phyloP scores from a whole-genome alignment of 2,113 vertebrate genomes.

The Aphelocoma coerulescens region DNA sequence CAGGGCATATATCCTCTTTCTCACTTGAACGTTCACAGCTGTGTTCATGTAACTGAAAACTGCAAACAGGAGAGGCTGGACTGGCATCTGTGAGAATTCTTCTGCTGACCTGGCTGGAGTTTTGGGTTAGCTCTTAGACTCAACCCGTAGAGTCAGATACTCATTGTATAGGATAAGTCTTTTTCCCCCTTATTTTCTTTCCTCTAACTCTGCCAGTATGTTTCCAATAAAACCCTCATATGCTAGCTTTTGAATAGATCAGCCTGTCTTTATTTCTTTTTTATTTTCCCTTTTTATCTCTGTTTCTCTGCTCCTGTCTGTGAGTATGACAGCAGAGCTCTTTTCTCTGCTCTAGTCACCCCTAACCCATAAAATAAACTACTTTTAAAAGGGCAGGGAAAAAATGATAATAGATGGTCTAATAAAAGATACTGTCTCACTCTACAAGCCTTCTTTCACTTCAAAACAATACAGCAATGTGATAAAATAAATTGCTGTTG shows the following conservation, averaged over 20 bases:
- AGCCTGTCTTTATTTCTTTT: neutral
- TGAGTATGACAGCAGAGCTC: neutral
- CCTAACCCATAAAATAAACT: constrained; percentile 39
- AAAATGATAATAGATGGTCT: constrained; percentile 35
- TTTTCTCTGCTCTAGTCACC: constrained; percentile 18
- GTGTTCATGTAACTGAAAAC: neutral
- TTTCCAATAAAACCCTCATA: neutral
- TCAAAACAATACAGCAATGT: constrained; percentile 16
- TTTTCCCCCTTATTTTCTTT: neutral
- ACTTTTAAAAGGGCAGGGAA: constrained; percentile 17
- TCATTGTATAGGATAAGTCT: neutral
- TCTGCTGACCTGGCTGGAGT: neutral
- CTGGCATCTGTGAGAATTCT: neutral
- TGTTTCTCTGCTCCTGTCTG: neutral
- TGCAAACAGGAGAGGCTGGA: neutral
- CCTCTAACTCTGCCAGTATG: neutral
- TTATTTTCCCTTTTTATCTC: constrained; percentile 24
- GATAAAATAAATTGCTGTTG: constrained; percentile 49
- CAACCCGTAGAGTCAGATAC: neutral
- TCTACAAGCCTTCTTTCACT: constrained; percentile 12
- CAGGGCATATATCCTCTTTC: neutral
- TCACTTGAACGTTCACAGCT: neutral
- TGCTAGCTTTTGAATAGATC: neutral
- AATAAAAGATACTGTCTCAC: constrained; percentile 39
- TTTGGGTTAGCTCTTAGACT: neutral